phyloP scores from a whole-genome alignment of 2,113 vertebrate genomes.

The Coryphaenoides rupestris region DNA sequence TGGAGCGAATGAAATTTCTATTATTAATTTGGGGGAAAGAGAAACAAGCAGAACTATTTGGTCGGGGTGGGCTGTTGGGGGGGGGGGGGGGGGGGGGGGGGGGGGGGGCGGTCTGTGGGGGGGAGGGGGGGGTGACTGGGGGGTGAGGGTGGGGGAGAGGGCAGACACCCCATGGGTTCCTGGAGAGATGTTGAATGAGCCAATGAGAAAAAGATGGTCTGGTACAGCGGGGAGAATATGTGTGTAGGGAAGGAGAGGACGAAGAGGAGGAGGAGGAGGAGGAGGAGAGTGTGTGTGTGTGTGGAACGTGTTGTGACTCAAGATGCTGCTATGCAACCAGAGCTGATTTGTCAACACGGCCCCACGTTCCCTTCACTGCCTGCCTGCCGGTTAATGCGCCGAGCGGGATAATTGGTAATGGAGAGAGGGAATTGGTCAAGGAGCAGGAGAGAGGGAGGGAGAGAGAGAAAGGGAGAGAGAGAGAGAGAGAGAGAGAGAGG shows the following conservation, averaged over 20 bases:
- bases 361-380: constrained; percentile 49
- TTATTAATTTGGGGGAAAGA: constrained; percentile 43
- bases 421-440: constrained; percentile 5
- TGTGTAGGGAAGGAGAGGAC: constrained; percentile 11
- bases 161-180: neutral
- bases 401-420: constrained; percentile 46
- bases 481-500: constrained; percentile 23
- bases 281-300: constrained; percentile 21
- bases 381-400: constrained; percentile 37
- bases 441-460: constrained; percentile 1
- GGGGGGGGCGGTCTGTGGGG: too few species aligned
- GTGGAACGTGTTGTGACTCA: constrained; percentile 44
- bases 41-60: constrained; percentile 24
- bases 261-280: constrained; percentile 9
- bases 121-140: neutral
- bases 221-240: too few species aligned
- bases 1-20: constrained; percentile 39
- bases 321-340: constrained; percentile 46
- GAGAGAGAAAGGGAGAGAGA: constrained; percentile 23
- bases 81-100: neutral
- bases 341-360: constrained; percentile 59
- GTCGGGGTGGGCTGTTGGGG: neutral
- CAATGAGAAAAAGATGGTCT: too few species aligned
- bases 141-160: neutral
- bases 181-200: constrained; percentile 1